Conservation (phyloP, 2,888 invertebrate species). For the Sycophila texana region DNA sequence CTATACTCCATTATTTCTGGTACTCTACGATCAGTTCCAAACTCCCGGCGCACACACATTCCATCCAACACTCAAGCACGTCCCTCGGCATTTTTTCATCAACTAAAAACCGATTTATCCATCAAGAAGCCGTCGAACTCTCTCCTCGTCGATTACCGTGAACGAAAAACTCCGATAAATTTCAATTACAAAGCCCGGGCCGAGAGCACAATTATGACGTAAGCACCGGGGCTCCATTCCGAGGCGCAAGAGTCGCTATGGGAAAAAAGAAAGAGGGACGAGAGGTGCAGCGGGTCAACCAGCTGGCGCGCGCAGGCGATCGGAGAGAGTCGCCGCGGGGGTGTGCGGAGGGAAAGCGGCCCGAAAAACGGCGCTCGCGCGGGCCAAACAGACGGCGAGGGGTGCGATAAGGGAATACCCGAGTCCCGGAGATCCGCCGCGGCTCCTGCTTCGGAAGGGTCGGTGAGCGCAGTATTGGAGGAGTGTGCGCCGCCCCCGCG, state of each 20-base stretch:
- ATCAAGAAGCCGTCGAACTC: constrained; percentile 18
- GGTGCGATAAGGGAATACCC: too few species aligned
- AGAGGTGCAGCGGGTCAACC: constrained; percentile 4
- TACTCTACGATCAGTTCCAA: too few species aligned
- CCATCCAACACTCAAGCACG: neutral
- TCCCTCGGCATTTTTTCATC: neutral
- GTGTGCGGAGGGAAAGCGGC: neutral
- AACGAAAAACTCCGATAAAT: constrained; percentile 45
- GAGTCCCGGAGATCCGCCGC: too few species aligned
- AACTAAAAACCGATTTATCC: constrained; percentile 24
- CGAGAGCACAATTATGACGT: constrained; percentile 46
- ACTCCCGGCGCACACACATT: too few species aligned
- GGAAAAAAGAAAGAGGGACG: constrained; percentile 17
- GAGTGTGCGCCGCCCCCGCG: too few species aligned
- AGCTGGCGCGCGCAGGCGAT: constrained; percentile 44
- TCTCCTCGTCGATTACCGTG: constrained; percentile 10
- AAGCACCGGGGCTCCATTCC: constrained; percentile 7
- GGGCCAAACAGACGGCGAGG: too few species aligned
- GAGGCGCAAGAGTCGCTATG: constrained; percentile 18
- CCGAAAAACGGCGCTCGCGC: neutral
- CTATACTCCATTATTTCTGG: too few species aligned
- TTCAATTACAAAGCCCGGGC: constrained; percentile 35
- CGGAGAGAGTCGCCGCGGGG: constrained; percentile 5
- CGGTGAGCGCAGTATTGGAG: too few species aligned
- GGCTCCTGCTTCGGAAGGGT: too few species aligned